phyloP scores from a whole-genome alignment of 2,113 vertebrate genomes.

The Rana temporaria region DNA sequence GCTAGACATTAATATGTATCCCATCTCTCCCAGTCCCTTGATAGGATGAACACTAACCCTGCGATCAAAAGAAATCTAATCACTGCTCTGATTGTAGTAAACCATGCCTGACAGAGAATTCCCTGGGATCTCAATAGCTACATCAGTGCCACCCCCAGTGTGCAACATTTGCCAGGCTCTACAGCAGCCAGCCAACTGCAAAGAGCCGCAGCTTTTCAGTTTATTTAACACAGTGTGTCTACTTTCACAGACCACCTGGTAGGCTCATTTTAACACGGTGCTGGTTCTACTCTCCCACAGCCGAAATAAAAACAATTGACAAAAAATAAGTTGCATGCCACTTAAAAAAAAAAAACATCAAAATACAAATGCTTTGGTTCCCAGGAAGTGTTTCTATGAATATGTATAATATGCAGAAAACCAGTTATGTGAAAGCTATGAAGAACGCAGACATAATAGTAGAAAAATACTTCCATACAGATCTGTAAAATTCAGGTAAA shows the following conservation, averaged over 20 bases:
- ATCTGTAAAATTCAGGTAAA: too few species aligned
- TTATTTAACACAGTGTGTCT: conserved; percentile 82
- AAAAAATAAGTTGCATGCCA: neutral
- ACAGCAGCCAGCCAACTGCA: conserved; percentile 69
- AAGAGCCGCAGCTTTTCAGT: conserved; percentile 79
- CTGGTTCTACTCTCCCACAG: conserved; percentile 66
- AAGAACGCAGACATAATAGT: neutral
- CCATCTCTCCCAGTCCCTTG: conserved; percentile 72
- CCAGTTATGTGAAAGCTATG: neutral
- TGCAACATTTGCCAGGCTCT: conserved; percentile 71
- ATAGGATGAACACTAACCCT: conserved; percentile 84
- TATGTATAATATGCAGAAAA: neutral
- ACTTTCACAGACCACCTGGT: conserved; percentile 82
- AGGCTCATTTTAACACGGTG: conserved; percentile 83
- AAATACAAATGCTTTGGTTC: too few species aligned
- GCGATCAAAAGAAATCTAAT: conserved; percentile 84
- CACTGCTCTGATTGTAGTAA: conserved; percentile 85
- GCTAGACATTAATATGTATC: conserved; percentile 78
- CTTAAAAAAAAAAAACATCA: neutral
- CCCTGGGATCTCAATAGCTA: conserved; percentile 78
- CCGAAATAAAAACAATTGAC: conserved; percentile 59
- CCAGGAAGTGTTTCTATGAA: too few species aligned
- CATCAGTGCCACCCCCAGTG: conserved; percentile 74
- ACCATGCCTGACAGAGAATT: conserved; percentile 85
- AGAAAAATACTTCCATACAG: too few species aligned